Conservation (phyloP, 2,797 vertebrate genomes). For the Eidolon dupreanum region DNA sequence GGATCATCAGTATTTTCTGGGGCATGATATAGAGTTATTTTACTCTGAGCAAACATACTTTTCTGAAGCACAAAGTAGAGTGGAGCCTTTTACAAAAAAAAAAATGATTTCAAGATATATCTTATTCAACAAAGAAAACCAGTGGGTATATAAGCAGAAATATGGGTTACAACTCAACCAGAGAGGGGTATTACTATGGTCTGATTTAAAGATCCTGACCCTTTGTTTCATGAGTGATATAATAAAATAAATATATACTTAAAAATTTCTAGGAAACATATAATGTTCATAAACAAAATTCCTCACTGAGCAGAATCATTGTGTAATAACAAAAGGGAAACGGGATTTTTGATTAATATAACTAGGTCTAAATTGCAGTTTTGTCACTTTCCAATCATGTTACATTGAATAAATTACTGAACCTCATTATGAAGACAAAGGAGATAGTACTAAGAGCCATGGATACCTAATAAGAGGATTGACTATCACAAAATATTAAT, state of each 20-base stretch:
- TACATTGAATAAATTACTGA: background rate
- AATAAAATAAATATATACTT: background rate
- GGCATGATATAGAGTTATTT: constrained; percentile 28
- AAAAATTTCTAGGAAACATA: background rate
- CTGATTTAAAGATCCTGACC: background rate
- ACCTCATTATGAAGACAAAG: background rate
- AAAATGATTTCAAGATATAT: background rate
- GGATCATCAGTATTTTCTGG: constrained; percentile 51
- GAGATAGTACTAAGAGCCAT: background rate
- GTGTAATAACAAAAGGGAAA: background rate
- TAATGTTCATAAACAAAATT: background rate
- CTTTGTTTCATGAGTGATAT: background rate
- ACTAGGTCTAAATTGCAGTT: background rate
- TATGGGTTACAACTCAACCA: background rate
- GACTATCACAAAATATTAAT: background rate
- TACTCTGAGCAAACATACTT: background rate
- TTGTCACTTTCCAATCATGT: background rate
- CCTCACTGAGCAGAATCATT: background rate
- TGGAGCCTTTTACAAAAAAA: background rate
- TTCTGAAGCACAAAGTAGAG: background rate
- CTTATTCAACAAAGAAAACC: background rate
- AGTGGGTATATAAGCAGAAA: background rate
- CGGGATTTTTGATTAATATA: background rate
- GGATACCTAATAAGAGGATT: background rate
- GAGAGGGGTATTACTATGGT: background rate